Evolutionary conservation across 53 echinoderm and acorn worm genomes (phyloP).

Genomic region (Glandiceps talaboti): DNA sequence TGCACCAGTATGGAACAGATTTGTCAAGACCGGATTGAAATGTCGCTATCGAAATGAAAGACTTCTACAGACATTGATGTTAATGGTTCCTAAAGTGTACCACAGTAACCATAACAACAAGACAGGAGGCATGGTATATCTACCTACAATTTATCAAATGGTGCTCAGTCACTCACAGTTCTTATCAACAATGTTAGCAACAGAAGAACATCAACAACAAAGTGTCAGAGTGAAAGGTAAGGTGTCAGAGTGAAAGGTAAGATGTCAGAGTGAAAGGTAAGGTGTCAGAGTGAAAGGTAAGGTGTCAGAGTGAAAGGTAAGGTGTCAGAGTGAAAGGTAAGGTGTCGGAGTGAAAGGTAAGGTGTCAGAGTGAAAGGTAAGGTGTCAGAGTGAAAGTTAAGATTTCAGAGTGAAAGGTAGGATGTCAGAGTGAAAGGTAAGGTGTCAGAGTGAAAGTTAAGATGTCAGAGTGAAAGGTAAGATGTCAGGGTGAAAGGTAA

Average conservation of each 20-base stretch:
- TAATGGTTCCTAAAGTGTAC: slow-evolving; percentile 46
- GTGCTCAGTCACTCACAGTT: slow-evolving; percentile 76
- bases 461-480: too few species aligned
- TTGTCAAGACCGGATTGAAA: slow-evolving; percentile 52
- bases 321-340: too few species aligned
- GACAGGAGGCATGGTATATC: background rate
- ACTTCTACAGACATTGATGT: slow-evolving; percentile 34
- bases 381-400: too few species aligned
- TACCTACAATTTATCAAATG: slow-evolving; percentile 59
- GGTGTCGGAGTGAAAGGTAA: too few species aligned
- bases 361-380: too few species aligned
- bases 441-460: too few species aligned
- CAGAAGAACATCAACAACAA: background rate
- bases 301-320: too few species aligned
- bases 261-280: too few species aligned
- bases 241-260: slow-evolving; percentile 33
- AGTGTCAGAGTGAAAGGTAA: background rate
- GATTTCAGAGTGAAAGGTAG: too few species aligned
- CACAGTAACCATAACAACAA: background rate
- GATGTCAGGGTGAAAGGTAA: too few species aligned
- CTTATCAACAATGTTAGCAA: slow-evolving; percentile 51
- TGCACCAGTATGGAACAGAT: slow-evolving; percentile 48
- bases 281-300: too few species aligned
- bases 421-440: too few species aligned
- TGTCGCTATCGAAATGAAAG: slow-evolving; percentile 23